Evolutionary conservation across 2,888 invertebrate genomes (phyloP).

Genomic region (Nemurella pictetii): DNA sequence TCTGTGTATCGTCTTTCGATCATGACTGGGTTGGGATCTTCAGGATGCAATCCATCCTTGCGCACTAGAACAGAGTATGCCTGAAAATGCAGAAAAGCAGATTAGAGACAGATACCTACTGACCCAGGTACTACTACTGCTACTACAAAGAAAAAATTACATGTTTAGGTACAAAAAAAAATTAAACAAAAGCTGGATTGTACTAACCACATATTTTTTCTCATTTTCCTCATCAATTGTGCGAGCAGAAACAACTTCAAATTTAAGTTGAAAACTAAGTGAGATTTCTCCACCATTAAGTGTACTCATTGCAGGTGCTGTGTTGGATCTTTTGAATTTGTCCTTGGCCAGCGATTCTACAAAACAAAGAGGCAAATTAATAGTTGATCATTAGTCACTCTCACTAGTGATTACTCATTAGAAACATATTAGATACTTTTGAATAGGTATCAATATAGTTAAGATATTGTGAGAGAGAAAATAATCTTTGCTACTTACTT

Average conservation of each 20-base stretch:
- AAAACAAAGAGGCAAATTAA: neutral
- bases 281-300: constrained; percentile 8
- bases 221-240: constrained; percentile 63
- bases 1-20: constrained; percentile 74
- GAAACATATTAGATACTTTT: neutral
- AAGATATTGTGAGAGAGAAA: neutral
- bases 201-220: constrained; percentile 66
- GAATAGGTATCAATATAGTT: neutral
- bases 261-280: constrained; percentile 52
- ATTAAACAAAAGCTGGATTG: neutral
- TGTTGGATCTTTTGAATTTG: constrained; percentile 3
- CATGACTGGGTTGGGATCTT: constrained; percentile 66
- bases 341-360: constrained; percentile 40
- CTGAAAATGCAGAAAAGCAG: constrained; percentile 33
- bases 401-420: neutral
- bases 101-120: neutral
- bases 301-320: constrained; percentile 10
- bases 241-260: constrained; percentile 69
- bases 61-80: constrained; percentile 66
- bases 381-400: neutral
- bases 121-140: neutral
- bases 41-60: constrained; percentile 60
- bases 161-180: neutral
- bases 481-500: neutral
- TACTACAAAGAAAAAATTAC: neutral